Evolutionary conservation across 2,113 vertebrate species (phyloP).

Genomic region (Abramis brama): DNA sequence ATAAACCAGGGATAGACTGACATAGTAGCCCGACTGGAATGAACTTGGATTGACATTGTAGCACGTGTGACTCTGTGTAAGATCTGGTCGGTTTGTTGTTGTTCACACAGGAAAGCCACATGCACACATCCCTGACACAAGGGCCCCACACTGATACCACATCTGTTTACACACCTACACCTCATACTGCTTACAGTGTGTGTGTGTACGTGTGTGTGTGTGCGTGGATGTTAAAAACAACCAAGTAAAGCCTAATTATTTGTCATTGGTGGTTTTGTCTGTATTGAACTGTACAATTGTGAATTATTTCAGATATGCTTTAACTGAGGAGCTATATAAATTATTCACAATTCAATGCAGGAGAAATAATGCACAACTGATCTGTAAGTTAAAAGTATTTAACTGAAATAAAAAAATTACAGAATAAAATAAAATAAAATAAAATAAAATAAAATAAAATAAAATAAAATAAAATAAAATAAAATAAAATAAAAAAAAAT

Average conservation of each 20-base stretch:
- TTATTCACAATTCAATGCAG: neutral
- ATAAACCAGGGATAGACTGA: neutral
- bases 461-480: no score
- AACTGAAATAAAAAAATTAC: no score
- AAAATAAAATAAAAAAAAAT: no score
- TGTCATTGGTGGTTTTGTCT: neutral
- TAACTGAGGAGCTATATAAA: neutral
- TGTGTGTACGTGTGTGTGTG: constrained; percentile 9
- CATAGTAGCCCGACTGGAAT: neutral
- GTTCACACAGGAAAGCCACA: constrained; percentile 50
- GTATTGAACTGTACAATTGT: neutral
- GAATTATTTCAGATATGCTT: neutral
- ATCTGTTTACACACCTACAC: constrained; percentile 73
- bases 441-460: no score
- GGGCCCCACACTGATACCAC: constrained; percentile 65
- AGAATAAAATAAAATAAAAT: no score
- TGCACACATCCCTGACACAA: constrained; percentile 55
- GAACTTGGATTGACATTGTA: constrained; percentile 30
- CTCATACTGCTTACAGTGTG: constrained; percentile 55
- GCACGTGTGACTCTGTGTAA: constrained; percentile 41
- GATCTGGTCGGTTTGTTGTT: constrained; percentile 43
- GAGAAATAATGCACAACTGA: neutral
- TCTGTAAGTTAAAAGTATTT: no score
- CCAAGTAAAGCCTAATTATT: neutral
- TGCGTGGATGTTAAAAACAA: neutral